phyloP scores from a whole-genome alignment of 2,797 vertebrate species.

The Rhinichthys osculus region DNA sequence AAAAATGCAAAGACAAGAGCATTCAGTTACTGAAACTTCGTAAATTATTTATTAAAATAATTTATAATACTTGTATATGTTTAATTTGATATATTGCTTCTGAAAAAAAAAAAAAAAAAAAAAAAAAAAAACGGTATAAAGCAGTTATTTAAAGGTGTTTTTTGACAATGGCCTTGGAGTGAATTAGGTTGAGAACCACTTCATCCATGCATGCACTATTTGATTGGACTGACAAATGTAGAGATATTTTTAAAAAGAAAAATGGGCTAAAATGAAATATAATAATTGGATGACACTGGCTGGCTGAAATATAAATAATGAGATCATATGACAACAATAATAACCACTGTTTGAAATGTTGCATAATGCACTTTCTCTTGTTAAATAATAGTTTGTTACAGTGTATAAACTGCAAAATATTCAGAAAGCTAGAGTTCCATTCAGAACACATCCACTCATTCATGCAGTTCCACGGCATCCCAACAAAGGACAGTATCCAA shows the following conservation, averaged over 20 bases:
- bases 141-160: background rate
- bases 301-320: background rate
- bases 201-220: too few relatives aligned
- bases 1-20: background rate
- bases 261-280: background rate
- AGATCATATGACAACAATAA: background rate
- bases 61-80: too few relatives aligned
- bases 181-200: background rate
- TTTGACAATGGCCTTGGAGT: background rate
- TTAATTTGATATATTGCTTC: too few relatives aligned
- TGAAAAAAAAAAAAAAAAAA: too few relatives aligned
- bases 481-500: background rate
- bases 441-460: conserved; percentile 5
- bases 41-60: too few relatives aligned
- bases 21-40: too few relatives aligned
- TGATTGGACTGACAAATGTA: background rate
- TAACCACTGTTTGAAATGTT: background rate
- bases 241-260: background rate
- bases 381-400: background rate
- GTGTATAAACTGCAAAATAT: background rate
- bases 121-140: too few relatives aligned
- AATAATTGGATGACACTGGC: background rate
- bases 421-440: background rate
- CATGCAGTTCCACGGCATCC: background rate
- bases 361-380: background rate